A percentile compares a stretch with the other conserved stretches of the same genome.
Conservation (phyloP, 2,888 invertebrate genomes). For the Drosophila dives region DNA sequence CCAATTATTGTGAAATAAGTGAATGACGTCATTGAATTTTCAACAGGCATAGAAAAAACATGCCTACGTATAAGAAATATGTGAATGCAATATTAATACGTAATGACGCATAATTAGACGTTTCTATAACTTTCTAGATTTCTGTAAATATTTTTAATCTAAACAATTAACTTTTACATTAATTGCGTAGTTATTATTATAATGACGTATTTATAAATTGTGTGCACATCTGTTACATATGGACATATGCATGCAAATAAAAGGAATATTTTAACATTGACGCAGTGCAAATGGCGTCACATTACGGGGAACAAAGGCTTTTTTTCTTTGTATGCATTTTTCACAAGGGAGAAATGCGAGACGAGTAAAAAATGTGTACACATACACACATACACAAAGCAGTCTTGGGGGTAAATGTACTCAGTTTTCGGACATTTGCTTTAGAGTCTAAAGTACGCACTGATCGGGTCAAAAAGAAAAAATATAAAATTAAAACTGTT, state of each 20-base stretch:
- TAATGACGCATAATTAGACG: neutral
- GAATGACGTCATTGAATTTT: constrained; percentile 46
- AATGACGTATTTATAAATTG: neutral
- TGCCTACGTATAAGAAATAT: neutral
- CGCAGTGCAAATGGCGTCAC: constrained; percentile 26
- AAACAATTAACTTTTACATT: neutral
- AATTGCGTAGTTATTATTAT: neutral
- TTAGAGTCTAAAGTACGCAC: neutral
- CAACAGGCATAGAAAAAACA: constrained; percentile 27
- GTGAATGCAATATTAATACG: neutral
- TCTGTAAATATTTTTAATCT: too few species aligned
- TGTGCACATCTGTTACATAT: neutral
- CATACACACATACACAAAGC: constrained; percentile 15
- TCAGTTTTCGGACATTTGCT: neutral
- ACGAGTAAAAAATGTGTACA: neutral
- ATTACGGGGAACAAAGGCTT: constrained; percentile 23
- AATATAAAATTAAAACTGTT: constrained; percentile 10
- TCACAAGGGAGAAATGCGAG: constrained; percentile 11
- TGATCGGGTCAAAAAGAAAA: constrained; percentile 8
- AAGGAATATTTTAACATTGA: constrained; percentile 18
- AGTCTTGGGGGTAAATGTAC: constrained; percentile 2
- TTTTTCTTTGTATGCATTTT: constrained; percentile 22
- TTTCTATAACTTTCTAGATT: neutral
- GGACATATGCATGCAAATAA: neutral
- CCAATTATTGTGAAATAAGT: constrained; percentile 52